These are phyloP conservation scores for Adelges cooleyi DNA, from an alignment of 1,140 invertebrate genomes.

Conservation along the genomic window DNA sequence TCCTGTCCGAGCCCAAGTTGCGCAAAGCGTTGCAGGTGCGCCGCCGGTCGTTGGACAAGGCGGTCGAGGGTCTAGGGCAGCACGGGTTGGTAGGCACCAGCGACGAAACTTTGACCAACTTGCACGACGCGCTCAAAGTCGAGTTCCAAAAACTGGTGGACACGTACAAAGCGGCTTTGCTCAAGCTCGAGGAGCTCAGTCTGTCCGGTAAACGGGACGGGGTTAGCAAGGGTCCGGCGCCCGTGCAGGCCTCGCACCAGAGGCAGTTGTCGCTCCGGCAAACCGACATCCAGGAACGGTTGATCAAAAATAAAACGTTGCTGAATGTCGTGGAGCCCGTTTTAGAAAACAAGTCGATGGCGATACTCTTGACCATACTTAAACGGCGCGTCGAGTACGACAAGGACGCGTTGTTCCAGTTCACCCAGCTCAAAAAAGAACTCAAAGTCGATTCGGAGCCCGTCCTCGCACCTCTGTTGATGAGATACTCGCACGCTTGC, in stretches of 20 bases:
- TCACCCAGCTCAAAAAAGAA: slow-evolving; percentile 55
- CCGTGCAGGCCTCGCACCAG: slow-evolving; percentile 78
- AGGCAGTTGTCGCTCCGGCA: slow-evolving; percentile 69
- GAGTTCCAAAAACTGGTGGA: slow-evolving; percentile 73
- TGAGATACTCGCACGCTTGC: slow-evolving; percentile 74
- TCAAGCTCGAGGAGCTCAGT: slow-evolving; percentile 73
- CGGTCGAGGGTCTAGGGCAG: slow-evolving; percentile 73
- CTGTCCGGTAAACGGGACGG: slow-evolving; percentile 39
- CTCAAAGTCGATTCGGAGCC: slow-evolving; percentile 42
- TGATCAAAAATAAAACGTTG: slow-evolving; percentile 84
- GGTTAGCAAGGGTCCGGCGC: slow-evolving; percentile 59
- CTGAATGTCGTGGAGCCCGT: slow-evolving; percentile 69
- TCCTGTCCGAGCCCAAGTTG: slow-evolving; percentile 44
- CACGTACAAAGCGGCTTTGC: slow-evolving; percentile 74
- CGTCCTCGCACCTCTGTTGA: slow-evolving; percentile 62
- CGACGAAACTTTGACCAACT: slow-evolving; percentile 46
- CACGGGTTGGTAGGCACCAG: slow-evolving; percentile 65
- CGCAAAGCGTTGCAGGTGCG: slow-evolving; percentile 49
- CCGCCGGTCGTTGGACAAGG: slow-evolving; percentile 62
- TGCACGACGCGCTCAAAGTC: slow-evolving; percentile 43
- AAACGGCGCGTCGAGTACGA: slow-evolving; percentile 55
- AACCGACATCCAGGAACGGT: slow-evolving; percentile 66
- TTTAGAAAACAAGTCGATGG: slow-evolving; percentile 44
- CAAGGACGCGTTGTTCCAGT: slow-evolving; percentile 57
- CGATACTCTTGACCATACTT: slow-evolving; percentile 46